Evolutionary conservation across 2,797 vertebrate species (phyloP).

Genomic region (Galagoides demidoff): DNA sequence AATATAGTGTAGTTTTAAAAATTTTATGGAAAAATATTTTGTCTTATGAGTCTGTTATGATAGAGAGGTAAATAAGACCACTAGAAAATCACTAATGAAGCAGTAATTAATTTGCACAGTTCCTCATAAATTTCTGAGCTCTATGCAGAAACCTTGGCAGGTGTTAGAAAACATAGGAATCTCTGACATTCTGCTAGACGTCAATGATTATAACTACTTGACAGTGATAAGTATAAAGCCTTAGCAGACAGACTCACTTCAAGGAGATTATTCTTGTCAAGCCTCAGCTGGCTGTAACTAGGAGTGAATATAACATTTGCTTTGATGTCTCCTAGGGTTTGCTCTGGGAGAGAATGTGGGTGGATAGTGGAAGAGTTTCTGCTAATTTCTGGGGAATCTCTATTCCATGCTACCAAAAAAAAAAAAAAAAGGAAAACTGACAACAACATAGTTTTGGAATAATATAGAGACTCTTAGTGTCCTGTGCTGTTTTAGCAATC

Average conservation of each 20-base stretch:
- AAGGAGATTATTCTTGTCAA: constrained; percentile 56
- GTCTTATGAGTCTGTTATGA: background rate
- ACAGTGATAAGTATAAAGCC: constrained; percentile 63
- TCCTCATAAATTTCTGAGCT: constrained; percentile 48
- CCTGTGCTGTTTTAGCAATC: background rate
- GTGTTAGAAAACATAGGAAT: constrained; percentile 59
- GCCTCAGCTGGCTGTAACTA: constrained; percentile 30
- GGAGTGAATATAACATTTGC: constrained; percentile 17
- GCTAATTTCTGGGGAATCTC: constrained; percentile 9
- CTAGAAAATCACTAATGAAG: constrained; percentile 41
- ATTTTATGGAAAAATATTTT: background rate
- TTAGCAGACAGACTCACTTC: constrained; percentile 63
- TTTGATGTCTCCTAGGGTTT: constrained; percentile 54
- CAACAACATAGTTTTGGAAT: background rate
- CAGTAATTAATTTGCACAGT: constrained; percentile 37
- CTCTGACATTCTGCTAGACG: constrained; percentile 57
- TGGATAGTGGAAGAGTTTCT: background rate
- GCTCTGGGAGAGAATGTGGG: constrained; percentile 4
- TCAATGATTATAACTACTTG: constrained; percentile 62
- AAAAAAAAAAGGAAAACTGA: constrained; percentile 11
- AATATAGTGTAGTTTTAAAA: background rate
- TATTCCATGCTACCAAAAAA: background rate
- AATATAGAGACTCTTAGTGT: background rate
- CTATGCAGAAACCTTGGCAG: constrained; percentile 50
- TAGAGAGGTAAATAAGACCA: background rate